phyloP scores from a whole-genome alignment of 37 sponge, comb jelly and placozoan genomes.

The Chondrilla cf. caribensis region DNA sequence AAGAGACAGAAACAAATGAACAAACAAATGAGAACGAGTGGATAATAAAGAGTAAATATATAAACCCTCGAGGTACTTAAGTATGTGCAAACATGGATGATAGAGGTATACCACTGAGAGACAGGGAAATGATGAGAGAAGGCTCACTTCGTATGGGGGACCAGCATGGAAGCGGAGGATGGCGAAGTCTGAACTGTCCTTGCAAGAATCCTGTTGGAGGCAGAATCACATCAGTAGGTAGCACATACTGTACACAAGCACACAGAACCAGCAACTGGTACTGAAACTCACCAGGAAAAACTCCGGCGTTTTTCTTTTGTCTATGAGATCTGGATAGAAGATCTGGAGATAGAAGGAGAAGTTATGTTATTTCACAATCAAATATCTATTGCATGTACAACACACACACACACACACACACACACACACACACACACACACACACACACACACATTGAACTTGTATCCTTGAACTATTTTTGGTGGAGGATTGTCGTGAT shows the following conservation, averaged over 20 bases:
- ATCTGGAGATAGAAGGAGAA: slow-evolving; percentile 47
- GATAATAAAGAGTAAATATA: no score
- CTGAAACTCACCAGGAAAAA: slow-evolving; percentile 70
- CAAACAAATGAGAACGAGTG: no score
- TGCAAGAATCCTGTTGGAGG: slow-evolving; percentile 50
- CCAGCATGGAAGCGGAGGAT: slow-evolving; percentile 93
- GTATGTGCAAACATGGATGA: no score
- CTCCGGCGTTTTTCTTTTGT: slow-evolving; percentile 86
- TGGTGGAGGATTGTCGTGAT: slow-evolving; percentile 97
- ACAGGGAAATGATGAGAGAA: no score
- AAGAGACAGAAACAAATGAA: no score
- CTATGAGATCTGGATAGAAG: slow-evolving; percentile 95
- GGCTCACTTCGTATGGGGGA: slow-evolving; percentile 92
- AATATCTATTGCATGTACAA: no score
- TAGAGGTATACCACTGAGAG: no score
- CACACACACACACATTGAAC: slow-evolving; percentile 82
- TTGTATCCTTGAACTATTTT: slow-evolving; percentile 99
- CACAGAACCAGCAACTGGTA: no score
- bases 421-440: no score
- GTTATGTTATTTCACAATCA: not conserved
- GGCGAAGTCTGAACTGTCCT: slow-evolving; percentile 85
- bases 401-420: no score
- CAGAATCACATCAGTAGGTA: not conserved
- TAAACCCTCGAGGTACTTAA: no score
- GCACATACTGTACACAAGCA: not conserved